Percentiles rank a stretch among this genome's conserved stretches.
Evolutionary conservation across 2,797 vertebrate genomes (phyloP).

Genomic region (Chiloscyllium punctatum): DNA sequence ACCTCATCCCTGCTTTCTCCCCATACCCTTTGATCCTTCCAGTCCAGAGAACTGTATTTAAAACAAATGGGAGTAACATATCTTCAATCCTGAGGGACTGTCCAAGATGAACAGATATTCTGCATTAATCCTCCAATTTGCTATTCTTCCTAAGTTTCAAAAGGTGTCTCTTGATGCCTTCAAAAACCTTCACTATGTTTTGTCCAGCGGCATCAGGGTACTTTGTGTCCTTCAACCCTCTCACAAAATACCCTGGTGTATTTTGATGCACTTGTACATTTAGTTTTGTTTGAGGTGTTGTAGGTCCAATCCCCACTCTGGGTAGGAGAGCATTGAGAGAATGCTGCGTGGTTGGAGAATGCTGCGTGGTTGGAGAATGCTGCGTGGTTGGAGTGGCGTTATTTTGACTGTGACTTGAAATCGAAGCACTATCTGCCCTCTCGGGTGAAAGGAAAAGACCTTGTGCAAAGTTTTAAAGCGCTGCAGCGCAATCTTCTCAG

Average conservation of each 20-base stretch:
- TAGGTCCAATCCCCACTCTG: background rate
- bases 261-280: background rate
- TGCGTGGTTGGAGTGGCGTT: background rate
- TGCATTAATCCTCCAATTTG: background rate
- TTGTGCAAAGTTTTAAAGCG: background rate
- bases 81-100: too few relatives aligned
- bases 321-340: background rate
- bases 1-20: too few relatives aligned
- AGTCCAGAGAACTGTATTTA: too few relatives aligned
- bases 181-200: background rate
- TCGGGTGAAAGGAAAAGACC: background rate
- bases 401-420: background rate
- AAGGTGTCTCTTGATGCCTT: background rate
- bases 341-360: background rate
- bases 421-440: background rate
- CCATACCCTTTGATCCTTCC: too few relatives aligned
- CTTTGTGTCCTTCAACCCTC: background rate
- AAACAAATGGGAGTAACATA: too few relatives aligned
- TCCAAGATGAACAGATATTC: background rate
- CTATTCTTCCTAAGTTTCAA: background rate
- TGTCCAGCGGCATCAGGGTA: background rate
- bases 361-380: too few relatives aligned
- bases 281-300: background rate
- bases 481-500: background rate
- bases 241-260: background rate